A percentile compares a stretch with the other conserved stretches of the same genome.
These are phyloP conservation scores for Drosophila ogumai DNA, from an alignment of 1,140 invertebrate genomes.

Conservation along the genomic window DNA sequence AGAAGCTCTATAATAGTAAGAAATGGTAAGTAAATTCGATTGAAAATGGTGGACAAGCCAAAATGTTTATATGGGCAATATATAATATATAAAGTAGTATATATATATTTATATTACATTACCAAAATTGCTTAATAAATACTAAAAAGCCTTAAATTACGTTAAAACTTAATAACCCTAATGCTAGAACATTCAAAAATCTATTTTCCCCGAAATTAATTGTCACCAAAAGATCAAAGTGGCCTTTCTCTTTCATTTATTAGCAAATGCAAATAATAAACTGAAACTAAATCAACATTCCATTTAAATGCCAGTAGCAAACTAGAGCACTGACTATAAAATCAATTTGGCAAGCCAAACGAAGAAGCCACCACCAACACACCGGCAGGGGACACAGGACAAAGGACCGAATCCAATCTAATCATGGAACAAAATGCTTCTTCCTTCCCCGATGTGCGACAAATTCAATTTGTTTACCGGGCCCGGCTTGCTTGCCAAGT, in stretches of 20 bases:
- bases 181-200: not conserved
- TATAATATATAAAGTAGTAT: no score
- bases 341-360: conserved; percentile 23
- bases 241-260: not conserved
- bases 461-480: conserved; percentile 69
- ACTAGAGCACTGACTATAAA: conserved; percentile 20
- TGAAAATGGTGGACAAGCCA: no score
- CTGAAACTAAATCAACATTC: conserved; percentile 21
- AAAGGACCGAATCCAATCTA: conserved; percentile 40
- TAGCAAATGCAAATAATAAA: conserved; percentile 12
- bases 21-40: no score
- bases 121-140: no score
- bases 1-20: no score
- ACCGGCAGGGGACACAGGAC: conserved; percentile 14
- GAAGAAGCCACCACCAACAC: conserved; percentile 4
- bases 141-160: not conserved
- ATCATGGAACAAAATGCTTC: conserved; percentile 53
- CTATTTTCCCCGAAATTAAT: not conserved
- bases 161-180: not conserved
- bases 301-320: conserved; percentile 3
- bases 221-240: not conserved
- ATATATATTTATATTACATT: no score
- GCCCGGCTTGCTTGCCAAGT: conserved; percentile 29
- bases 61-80: no score
- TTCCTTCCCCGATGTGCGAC: conserved; percentile 62